These are phyloP conservation scores for Netelia fuscicornis DNA, from an alignment of 2,888 invertebrate genomes.

Conservation along the genomic window DNA sequence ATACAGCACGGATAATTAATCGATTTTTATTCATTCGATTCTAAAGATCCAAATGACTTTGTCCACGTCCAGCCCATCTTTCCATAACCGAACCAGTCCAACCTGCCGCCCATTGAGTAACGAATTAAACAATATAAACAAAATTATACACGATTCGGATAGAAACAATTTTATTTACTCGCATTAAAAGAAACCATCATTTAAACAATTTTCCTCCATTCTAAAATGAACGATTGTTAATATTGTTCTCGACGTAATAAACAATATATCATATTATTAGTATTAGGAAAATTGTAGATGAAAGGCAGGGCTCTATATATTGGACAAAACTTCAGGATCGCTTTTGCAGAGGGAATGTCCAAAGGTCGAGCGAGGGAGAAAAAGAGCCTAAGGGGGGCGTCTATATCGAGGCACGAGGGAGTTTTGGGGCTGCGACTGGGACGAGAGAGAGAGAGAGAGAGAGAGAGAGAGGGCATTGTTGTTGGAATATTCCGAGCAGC, in stretches of 20 bases:
- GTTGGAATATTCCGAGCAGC: conserved; percentile 54
- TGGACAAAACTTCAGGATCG: neutral
- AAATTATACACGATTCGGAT: too few species aligned
- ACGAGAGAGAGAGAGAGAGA: neutral
- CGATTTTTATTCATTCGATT: too few species aligned
- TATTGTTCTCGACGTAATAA: neutral
- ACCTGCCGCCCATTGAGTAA: too few species aligned
- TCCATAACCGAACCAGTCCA: too few species aligned
- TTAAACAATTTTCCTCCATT: too few species aligned
- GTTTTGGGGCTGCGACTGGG: conserved; percentile 43
- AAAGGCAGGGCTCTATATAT: neutral
- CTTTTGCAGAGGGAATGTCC: neutral
- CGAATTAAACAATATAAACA: too few species aligned
- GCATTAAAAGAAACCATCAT: too few species aligned
- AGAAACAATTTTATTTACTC: too few species aligned
- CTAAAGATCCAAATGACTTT: too few species aligned
- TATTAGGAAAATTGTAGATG: neutral
- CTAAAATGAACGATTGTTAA: too few species aligned
- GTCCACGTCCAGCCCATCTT: too few species aligned
- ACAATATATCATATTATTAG: neutral
- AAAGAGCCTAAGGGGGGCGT: neutral
- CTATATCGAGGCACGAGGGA: neutral
- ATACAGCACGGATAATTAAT: too few species aligned
- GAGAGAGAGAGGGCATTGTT: conserved; percentile 48
- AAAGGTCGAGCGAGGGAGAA: neutral